Percentiles rank a stretch among this genome's conserved stretches.
These are phyloP conservation scores for Orientallactaga bullata DNA, from an alignment of 2,113 vertebrate genomes.

Conservation along the genomic window DNA sequence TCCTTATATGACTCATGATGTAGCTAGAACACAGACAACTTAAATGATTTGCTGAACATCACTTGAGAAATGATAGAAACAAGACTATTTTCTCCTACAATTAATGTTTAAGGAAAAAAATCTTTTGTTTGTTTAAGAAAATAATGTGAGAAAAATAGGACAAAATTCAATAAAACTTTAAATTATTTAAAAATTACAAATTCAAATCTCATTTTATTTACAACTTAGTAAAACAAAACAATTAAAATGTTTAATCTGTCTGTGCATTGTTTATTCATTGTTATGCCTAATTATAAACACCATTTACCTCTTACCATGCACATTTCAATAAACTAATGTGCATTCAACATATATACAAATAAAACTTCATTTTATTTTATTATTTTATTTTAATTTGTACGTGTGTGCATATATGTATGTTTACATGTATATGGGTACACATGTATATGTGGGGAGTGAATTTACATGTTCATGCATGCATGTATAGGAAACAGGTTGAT, in stretches of 20 bases:
- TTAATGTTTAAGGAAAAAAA: not conserved
- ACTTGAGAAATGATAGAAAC: not conserved
- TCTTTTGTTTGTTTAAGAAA: not conserved
- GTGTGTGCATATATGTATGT: not conserved
- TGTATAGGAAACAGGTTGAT: no score
- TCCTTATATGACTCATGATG: not conserved
- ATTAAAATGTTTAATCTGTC: not conserved
- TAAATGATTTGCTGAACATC: not conserved
- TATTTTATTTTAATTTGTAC: not conserved
- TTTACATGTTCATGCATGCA: no score
- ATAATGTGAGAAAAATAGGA: not conserved
- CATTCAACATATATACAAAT: not conserved
- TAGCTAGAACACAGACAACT: not conserved
- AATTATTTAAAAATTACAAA: slow-evolving; percentile 45
- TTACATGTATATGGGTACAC: no score
- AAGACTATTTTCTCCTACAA: not conserved
- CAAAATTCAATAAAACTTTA: not conserved
- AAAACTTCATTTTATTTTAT: not conserved
- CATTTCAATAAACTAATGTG: not conserved
- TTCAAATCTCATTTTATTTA: not conserved
- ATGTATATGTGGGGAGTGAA: no score
- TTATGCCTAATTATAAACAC: slow-evolving; percentile 52
- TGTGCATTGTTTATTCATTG: slow-evolving; percentile 14
- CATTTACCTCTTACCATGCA: not conserved
- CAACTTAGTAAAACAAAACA: slow-evolving; percentile 13